A percentile compares a stretch with the other conserved stretches of the same genome.
phyloP scores from a whole-genome alignment of 2,113 vertebrate species.

The Bos indicus region DNA sequence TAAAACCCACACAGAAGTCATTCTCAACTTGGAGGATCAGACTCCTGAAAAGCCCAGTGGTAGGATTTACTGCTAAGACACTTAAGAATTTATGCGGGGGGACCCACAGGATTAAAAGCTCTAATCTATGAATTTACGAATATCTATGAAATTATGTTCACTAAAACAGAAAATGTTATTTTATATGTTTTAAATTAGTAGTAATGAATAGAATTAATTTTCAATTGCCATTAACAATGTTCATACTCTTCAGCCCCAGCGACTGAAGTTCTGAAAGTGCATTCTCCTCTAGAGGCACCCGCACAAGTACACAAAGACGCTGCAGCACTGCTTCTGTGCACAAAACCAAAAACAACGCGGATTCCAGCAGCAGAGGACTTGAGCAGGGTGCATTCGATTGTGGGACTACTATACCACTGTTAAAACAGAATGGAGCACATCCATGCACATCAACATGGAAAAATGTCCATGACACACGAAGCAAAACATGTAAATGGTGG shows the following conservation, averaged over 20 bases:
- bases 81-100: neutral
- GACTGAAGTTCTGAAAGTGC: neutral
- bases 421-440: neutral
- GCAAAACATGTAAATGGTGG: neutral
- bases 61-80: neutral
- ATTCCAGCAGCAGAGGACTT: neutral
- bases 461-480: neutral
- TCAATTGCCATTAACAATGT: neutral
- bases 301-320: neutral
- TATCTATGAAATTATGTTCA: neutral
- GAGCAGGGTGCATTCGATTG: neutral
- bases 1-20: neutral
- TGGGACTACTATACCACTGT: neutral
- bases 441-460: neutral
- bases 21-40: neutral
- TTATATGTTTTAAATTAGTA: slow-evolving; percentile 1
- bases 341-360: neutral
- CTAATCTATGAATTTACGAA: neutral
- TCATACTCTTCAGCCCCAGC: neutral
- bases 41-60: slow-evolving; percentile 1
- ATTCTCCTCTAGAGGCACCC: neutral
- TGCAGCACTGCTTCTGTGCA: neutral
- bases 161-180: slow-evolving; percentile 2
- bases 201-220: slow-evolving; percentile 16
- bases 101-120: neutral